Conservation (phyloP, 2,797 vertebrate species). For the Enteromius thamalakanensis region DNA sequence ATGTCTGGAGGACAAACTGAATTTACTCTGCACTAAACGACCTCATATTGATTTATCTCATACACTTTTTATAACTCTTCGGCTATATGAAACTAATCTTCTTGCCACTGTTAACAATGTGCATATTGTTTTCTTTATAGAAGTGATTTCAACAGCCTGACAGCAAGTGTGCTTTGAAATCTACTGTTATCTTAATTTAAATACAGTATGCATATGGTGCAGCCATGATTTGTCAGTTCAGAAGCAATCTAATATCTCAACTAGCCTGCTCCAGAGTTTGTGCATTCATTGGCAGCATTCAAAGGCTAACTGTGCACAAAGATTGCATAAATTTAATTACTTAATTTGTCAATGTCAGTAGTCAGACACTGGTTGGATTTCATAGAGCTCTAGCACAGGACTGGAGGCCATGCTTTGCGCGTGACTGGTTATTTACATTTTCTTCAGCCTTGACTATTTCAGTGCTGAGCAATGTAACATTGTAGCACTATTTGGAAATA, state of each 20-base stretch:
- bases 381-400: conserved; percentile 25
- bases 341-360: conserved; percentile 75
- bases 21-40: neutral
- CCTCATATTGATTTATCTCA: conserved; percentile 9
- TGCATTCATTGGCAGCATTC: conserved; percentile 53
- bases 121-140: neutral
- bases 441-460: conserved; percentile 6
- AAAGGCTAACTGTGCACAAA: conserved; percentile 71
- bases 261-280: conserved; percentile 59
- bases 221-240: conserved; percentile 15
- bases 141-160: conserved; percentile 7
- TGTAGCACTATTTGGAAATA: neutral
- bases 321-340: conserved; percentile 75
- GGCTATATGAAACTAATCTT: neutral
- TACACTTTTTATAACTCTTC: neutral
- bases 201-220: neutral
- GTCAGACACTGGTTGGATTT: conserved; percentile 33
- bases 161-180: neutral
- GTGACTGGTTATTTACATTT: conserved; percentile 26
- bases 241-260: conserved; percentile 30
- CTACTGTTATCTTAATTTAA: conserved; percentile 4
- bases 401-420: neutral
- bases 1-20: neutral
- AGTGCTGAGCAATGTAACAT: neutral
- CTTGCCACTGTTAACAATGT: neutral